Base-by-base conservation (phyloP, 2,113 vertebrate species). In the Datnioides undecimradiatus region DNA sequence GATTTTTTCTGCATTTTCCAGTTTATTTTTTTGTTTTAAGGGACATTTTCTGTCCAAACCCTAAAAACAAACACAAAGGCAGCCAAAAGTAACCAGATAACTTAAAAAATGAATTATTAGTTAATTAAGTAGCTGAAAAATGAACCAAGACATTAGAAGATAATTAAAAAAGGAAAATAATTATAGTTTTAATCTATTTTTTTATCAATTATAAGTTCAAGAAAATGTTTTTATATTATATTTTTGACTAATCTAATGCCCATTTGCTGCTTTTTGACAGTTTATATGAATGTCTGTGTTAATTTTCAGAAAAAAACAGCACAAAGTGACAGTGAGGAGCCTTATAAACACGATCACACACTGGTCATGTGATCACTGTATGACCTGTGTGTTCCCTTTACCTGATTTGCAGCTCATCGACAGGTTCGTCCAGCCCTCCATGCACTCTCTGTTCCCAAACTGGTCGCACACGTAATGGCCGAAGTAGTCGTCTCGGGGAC, bases 401-500 rank as follows among this genome's bases (percentile, higher is more conserved):
- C 97, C 98, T 92, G 94, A 93, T 55, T 94, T 95, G 87, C 97
- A 99, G 76, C 45, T 48, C 2, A 10, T 0, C 5, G 31, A 13
- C 3, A 54, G 66, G n/a, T 69, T 45, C 69, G 95, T 97, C 98
- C 98, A 99, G 25, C 97, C 97, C 12, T 99, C 97, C 95, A 98
- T 95, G 89, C 98, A 99, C 76, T 96, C 95, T 84, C 93, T 95
- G 92, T 97, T 97, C 64, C 98, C 98, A 0, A 93, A 89, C 87
- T 97, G 97, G 91, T 99, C 97, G 2, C 98, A 99, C 0, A 93
- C 94, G 21, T 96, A 98, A 84, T 99, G 98, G 38, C 97, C 98
- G 0, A 98, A 97, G 86, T 97, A 97, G 93, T 99, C 97, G 17
- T 97, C 90, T 0, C 97, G 95, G 0, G 97, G 97, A 2, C 97